A percentile compares a stretch with the other conserved stretches of the same genome.
phyloP scores from a whole-genome alignment of 2,113 vertebrate species.

The Campylomormyrus numenius region DNA sequence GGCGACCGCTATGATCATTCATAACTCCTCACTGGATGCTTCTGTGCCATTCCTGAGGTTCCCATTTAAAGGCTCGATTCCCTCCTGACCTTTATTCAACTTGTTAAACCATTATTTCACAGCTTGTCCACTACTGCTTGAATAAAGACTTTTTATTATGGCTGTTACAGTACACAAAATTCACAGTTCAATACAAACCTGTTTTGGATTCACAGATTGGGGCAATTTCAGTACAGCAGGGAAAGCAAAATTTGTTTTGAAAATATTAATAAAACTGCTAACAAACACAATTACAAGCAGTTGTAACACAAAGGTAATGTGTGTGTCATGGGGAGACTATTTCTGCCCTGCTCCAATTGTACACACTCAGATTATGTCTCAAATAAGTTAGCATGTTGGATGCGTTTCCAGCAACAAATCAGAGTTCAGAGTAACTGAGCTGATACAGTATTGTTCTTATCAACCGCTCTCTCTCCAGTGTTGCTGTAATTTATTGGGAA shows the following conservation, averaged over 20 bases:
- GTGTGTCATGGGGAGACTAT: background rate
- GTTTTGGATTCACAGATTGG: background rate
- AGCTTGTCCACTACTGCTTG: background rate
- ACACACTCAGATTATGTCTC: background rate
- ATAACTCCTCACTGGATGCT: background rate
- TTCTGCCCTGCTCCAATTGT: background rate
- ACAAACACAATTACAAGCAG: background rate
- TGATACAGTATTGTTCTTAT: background rate
- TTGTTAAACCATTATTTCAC: background rate
- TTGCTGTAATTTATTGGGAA: background rate
- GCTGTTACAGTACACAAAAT: background rate
- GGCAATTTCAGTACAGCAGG: background rate
- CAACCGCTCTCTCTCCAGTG: background rate
- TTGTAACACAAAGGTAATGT: background rate
- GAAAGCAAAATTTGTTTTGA: background rate
- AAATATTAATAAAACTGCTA: background rate
- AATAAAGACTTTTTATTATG: background rate
- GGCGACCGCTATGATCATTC: background rate
- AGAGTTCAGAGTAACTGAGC: background rate
- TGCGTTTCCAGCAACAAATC: background rate
- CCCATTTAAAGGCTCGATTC: background rate
- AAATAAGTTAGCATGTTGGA: background rate
- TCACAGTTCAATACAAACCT: background rate
- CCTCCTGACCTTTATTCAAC: background rate
- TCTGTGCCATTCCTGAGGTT: background rate